Evolutionary conservation across 2,113 vertebrate species (phyloP).

Genomic region (Ardeotis arabs): DNA sequence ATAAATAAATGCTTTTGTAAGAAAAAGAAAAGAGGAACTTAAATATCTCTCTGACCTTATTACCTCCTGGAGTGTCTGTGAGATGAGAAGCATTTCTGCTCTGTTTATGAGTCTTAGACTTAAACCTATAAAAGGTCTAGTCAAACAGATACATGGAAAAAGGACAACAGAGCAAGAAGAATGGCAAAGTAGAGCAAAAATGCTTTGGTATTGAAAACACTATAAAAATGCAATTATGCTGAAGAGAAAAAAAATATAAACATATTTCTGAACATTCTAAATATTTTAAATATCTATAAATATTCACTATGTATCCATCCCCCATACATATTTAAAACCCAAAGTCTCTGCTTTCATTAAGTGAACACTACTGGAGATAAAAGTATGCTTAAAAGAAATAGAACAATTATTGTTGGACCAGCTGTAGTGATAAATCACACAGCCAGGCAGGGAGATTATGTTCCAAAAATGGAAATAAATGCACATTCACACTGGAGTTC

Average conservation of each 20-base stretch:
- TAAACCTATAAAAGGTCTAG: background rate
- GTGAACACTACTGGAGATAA: conserved; percentile 58
- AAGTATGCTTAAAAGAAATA: conserved; percentile 67
- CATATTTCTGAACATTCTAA: conserved; percentile 48
- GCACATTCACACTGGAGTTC: background rate
- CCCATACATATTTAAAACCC: conserved; percentile 45
- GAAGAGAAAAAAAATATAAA: conserved; percentile 21
- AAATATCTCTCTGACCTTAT: background rate
- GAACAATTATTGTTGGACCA: conserved; percentile 58
- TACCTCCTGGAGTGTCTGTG: background rate
- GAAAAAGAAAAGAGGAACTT: background rate
- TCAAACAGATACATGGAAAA: background rate
- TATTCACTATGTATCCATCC: conserved; percentile 54
- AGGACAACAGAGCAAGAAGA: background rate
- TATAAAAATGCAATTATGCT: conserved; percentile 41
- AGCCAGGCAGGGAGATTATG: conserved; percentile 42
- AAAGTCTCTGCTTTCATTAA: conserved; percentile 59
- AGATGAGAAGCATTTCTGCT: background rate
- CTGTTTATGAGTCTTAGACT: background rate
- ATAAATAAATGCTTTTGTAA: background rate
- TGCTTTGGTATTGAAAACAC: conserved; percentile 8
- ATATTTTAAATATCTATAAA: conserved; percentile 68
- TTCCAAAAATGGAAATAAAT: conserved; percentile 67
- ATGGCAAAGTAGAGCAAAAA: conserved; percentile 5
- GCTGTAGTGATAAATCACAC: conserved; percentile 69